These are phyloP conservation scores for Butorides virescens DNA, from an alignment of 2,113 vertebrate genomes.

Conservation along the genomic window DNA sequence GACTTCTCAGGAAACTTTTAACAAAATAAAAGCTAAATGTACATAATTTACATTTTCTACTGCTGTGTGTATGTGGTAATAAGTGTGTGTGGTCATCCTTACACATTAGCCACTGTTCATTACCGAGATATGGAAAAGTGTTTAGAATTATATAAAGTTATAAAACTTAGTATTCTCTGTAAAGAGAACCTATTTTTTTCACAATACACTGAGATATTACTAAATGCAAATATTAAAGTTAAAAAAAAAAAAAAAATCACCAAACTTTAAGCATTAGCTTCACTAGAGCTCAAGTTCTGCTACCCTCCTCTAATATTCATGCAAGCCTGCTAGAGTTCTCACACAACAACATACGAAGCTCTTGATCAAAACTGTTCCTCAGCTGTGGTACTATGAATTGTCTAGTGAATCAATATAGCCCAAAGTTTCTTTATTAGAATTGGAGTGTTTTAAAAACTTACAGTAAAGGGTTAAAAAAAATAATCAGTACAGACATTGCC, in stretches of 20 bases:
- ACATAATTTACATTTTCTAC: background rate
- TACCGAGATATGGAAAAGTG: background rate
- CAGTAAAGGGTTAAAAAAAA: conserved; percentile 63
- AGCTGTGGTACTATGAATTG: background rate
- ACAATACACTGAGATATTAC: background rate
- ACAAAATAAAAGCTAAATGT: background rate
- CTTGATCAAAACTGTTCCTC: conserved; percentile 27
- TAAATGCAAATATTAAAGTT: conserved; percentile 30
- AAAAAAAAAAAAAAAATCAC: background rate
- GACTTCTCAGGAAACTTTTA: background rate
- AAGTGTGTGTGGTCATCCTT: background rate
- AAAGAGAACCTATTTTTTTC: background rate
- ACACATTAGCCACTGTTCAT: background rate
- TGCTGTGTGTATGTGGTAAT: background rate
- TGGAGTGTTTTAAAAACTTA: background rate
- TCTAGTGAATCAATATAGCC: background rate
- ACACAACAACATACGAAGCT: background rate
- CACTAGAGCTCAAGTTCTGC: conserved; percentile 15
- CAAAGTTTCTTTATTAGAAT: background rate
- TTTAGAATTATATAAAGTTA: background rate
- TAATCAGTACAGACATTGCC: background rate
- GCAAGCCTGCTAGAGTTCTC: conserved; percentile 6
- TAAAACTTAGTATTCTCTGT: background rate
- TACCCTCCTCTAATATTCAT: background rate
- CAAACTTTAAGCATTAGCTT: conserved; percentile 10